Conservation (phyloP, 2,113 vertebrate species). For the Cinclus mexicanus region DNA sequence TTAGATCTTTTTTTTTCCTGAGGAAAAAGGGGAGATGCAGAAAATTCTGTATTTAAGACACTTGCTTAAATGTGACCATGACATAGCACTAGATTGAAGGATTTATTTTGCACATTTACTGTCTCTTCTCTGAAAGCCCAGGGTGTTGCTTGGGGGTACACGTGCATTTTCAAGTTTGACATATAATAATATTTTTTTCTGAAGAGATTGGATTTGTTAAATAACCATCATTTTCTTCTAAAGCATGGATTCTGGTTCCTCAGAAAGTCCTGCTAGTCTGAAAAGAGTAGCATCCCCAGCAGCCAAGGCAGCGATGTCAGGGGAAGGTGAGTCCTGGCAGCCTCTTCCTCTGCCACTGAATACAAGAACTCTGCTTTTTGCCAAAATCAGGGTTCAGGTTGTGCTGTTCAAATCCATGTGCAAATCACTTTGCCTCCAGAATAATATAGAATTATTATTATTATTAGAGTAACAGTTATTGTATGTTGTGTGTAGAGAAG, state of each 20-base stretch:
- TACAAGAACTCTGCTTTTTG: neutral
- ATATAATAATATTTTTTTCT: neutral
- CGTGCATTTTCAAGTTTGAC: neutral
- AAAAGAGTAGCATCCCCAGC: slow-evolving; percentile 91
- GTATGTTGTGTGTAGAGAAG: neutral
- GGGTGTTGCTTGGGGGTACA: neutral
- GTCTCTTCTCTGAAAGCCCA: neutral
- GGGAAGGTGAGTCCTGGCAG: slow-evolving; percentile 85
- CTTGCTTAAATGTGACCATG: neutral
- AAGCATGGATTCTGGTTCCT: slow-evolving; percentile 88
- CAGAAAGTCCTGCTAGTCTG: slow-evolving; percentile 90
- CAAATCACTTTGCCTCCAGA: neutral
- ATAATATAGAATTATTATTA: neutral
- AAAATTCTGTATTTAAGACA: neutral
- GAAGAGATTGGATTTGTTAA: neutral
- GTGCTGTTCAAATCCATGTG: neutral
- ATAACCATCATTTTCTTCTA: slow-evolving; percentile 37
- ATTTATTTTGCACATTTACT: neutral
- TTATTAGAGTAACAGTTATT: neutral
- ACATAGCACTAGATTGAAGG: neutral
- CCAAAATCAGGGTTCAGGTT: neutral
- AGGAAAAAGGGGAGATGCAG: neutral
- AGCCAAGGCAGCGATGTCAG: slow-evolving; percentile 79
- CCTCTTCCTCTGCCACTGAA: neutral
- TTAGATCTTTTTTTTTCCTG: neutral